Evolutionary conservation across 2,113 vertebrate genomes (phyloP).

Genomic region (Malaclemys terrapin): DNA sequence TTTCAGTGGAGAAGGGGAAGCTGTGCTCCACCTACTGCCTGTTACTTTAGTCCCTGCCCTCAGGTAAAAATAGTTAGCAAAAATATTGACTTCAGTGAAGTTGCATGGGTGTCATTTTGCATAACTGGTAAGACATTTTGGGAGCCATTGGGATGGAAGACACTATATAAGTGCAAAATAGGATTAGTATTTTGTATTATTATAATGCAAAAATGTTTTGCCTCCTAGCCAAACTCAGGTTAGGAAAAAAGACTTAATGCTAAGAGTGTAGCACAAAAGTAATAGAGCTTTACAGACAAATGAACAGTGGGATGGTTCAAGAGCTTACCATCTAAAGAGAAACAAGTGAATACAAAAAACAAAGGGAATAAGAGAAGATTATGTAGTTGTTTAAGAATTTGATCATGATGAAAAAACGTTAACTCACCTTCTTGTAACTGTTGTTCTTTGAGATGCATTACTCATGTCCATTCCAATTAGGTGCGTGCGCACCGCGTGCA

Average conservation of each 20-base stretch:
- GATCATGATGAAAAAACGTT: neutral
- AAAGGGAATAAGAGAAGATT: neutral
- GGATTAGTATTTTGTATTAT: neutral
- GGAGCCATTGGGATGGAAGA: neutral
- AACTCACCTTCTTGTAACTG: no score
- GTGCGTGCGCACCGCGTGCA: no score
- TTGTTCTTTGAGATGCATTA: no score
- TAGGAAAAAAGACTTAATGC: neutral
- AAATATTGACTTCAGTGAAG: neutral
- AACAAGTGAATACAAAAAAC: neutral
- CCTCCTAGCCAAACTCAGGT: neutral
- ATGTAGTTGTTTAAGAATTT: neutral
- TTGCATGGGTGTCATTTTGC: neutral
- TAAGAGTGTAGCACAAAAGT: neutral
- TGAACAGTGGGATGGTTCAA: neutral
- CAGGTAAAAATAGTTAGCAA: neutral
- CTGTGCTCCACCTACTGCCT: neutral
- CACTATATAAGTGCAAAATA: neutral
- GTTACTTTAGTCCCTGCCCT: neutral
- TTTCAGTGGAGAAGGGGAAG: neutral
- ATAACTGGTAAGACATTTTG: neutral
- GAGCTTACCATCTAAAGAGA: neutral
- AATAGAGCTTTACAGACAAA: neutral
- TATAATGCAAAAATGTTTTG: neutral
- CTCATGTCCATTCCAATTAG: no score